Conservation (phyloP, 2,888 invertebrate species). For the Lacanobia oleracea region DNA sequence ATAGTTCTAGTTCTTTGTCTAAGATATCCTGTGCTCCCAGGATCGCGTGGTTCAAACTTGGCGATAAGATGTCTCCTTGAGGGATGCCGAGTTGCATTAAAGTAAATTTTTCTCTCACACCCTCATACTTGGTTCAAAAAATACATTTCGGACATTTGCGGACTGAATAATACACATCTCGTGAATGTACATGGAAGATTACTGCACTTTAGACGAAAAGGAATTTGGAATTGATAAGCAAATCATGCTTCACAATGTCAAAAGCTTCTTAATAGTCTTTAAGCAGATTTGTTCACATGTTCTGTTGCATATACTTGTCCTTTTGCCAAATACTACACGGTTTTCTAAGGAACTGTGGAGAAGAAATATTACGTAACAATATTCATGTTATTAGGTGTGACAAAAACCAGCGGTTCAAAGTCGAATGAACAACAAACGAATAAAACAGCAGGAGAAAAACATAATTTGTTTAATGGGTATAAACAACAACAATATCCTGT, state of each 20-base stretch:
- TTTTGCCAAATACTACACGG: slow-evolving; percentile 3
- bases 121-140: not conserved
- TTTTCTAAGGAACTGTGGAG: not conserved
- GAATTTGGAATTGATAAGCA: slow-evolving; percentile 2
- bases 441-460: slow-evolving; percentile 22
- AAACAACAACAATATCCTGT: slow-evolving; percentile 53
- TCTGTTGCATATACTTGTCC: not conserved
- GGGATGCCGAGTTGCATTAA: slow-evolving; percentile 5
- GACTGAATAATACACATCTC: not conserved
- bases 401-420: slow-evolving; percentile 41
- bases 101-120: too few species aligned
- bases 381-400: slow-evolving; percentile 23
- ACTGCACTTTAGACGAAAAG: not conserved
- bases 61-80: slow-evolving; percentile 39
- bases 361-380: not conserved
- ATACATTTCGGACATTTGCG: not conserved
- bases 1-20: slow-evolving; percentile 12
- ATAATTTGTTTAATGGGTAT: slow-evolving; percentile 31
- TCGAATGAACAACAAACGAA: not conserved
- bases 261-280: slow-evolving; percentile 4
- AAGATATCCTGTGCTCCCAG: slow-evolving; percentile 11
- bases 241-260: slow-evolving; percentile 14
- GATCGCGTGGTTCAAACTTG: slow-evolving; percentile 1
- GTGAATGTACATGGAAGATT: not conserved
- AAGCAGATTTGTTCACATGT: not conserved